These are phyloP conservation scores for Notechis scutatus DNA, from an alignment of 2,113 vertebrate species.

Conservation along the genomic window DNA sequence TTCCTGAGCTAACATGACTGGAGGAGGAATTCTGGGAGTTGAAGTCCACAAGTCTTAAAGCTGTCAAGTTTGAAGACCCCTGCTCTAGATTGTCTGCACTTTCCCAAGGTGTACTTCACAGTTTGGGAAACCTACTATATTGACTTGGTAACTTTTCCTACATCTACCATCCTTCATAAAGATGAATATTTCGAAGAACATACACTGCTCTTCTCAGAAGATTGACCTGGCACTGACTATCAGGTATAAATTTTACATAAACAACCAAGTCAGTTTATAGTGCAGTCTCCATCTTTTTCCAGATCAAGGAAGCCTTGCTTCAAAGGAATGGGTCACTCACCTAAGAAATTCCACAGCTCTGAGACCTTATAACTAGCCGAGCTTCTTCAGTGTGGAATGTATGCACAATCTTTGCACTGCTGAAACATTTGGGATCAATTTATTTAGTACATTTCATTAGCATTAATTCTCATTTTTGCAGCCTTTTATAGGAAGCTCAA, in stretches of 20 bases:
- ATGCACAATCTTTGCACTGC: neutral
- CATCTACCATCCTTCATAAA: neutral
- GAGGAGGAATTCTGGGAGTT: too few relatives aligned
- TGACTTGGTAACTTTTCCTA: neutral
- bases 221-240: neutral
- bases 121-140: neutral
- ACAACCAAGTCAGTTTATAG: neutral
- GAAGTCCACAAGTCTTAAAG: too few relatives aligned
- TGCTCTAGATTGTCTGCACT: neutral
- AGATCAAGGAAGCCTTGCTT: neutral
- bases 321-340: neutral
- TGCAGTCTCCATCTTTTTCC: neutral
- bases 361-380: neutral
- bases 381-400: neutral
- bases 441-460: neutral
- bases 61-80: too few relatives aligned
- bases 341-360: neutral
- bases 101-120: neutral
- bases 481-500: neutral
- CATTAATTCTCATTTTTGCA: neutral
- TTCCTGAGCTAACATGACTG: too few relatives aligned
- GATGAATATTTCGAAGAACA: neutral
- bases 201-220: neutral
- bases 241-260: neutral
- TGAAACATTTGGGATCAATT: slow-evolving; percentile 9